Conservation (phyloP, 2,888 invertebrate species). For the Pimpla rufipes region DNA sequence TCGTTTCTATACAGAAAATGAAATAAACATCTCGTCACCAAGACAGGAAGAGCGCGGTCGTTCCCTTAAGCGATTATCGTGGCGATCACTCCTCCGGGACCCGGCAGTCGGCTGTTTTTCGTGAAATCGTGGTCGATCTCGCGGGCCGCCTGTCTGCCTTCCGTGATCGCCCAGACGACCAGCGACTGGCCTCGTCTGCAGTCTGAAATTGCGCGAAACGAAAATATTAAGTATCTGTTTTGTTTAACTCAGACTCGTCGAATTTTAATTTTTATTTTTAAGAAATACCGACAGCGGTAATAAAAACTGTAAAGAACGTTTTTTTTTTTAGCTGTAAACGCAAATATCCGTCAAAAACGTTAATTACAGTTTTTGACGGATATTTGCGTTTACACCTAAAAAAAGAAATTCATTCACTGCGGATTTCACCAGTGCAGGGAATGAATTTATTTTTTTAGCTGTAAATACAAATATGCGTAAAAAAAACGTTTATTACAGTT, state of each 20-base stretch:
- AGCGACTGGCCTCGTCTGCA: slow-evolving; percentile 99
- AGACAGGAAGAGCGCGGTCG: slow-evolving; percentile 49
- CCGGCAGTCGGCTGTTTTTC: slow-evolving; percentile 94
- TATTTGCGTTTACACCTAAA: no score
- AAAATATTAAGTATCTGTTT: neutral
- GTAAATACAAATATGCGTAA: no score
- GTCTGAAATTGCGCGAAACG: slow-evolving; percentile 88
- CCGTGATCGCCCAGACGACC: slow-evolving; percentile 99
- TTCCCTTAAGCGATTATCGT: slow-evolving; percentile 72
- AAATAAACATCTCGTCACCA: slow-evolving; percentile 51
- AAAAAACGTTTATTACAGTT: no score
- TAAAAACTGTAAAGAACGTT: no score
- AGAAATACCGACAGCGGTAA: no score
- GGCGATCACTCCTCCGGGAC: slow-evolving; percentile 95
- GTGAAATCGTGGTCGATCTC: slow-evolving; percentile 95
- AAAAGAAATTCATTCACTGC: no score
- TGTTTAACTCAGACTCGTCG: neutral
- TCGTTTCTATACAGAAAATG: slow-evolving; percentile 30
- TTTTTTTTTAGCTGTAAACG: no score
- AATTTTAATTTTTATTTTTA: no score
- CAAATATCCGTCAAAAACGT: no score
- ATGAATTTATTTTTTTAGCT: no score
- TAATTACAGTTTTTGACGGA: no score
- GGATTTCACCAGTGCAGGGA: no score
- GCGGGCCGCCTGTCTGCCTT: slow-evolving; percentile 98